A percentile compares a stretch with the other conserved stretches of the same genome.
phyloP scores from a whole-genome alignment of 2,797 vertebrate species.

The Agapornis canus region DNA sequence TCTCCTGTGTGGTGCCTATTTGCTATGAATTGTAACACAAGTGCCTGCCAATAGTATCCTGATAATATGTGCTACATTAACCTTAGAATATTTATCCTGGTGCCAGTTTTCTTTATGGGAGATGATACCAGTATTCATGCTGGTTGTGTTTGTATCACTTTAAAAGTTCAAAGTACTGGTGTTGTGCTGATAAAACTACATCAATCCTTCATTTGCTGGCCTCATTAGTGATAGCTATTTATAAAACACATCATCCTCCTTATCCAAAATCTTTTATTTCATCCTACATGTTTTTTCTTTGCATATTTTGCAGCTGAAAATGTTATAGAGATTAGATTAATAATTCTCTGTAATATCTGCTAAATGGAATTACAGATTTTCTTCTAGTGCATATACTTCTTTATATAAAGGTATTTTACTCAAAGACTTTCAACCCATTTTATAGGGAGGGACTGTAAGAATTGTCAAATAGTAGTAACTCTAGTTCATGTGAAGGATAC shows the following conservation, averaged over 20 bases:
- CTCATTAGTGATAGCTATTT: neutral
- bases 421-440: neutral
- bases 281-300: neutral
- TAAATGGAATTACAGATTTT: neutral
- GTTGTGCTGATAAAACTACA: neutral
- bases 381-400: neutral
- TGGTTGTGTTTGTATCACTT: neutral
- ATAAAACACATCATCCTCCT: neutral
- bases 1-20: neutral
- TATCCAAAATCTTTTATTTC: neutral
- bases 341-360: neutral
- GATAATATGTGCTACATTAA: rapidly evolving
- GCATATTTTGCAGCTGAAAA: neutral
- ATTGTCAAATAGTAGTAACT: neutral
- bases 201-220: neutral
- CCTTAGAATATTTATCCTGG: neutral
- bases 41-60: neutral
- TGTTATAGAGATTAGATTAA: neutral
- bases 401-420: neutral
- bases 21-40: no score
- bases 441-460: neutral
- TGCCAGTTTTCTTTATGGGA: neutral
- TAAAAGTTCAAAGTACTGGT: neutral
- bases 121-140: neutral
- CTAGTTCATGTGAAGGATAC: neutral